phyloP scores from a whole-genome alignment of 1,140 invertebrate species.

The Mycetomoellerius zeteki region DNA sequence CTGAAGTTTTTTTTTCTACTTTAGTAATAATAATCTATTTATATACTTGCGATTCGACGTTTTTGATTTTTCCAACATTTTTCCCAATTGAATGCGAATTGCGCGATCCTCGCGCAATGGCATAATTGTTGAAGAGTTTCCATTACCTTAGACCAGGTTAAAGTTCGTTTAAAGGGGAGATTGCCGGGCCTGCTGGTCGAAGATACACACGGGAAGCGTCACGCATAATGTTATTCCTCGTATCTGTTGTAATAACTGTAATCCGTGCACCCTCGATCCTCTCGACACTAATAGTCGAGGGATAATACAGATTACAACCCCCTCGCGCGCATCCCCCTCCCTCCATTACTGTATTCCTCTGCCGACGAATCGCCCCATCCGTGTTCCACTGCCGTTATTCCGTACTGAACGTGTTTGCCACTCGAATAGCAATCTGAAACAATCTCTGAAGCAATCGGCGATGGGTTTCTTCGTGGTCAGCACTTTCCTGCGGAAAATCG shows the following conservation, averaged over 20 bases:
- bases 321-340: constrained; percentile 40
- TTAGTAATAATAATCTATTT: background rate
- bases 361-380: constrained; percentile 65
- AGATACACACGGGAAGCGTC: constrained; percentile 69
- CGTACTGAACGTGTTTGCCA: constrained; percentile 81
- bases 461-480: constrained; percentile 79
- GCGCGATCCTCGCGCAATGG: background rate
- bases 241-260: constrained; percentile 83
- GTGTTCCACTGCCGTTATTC: constrained; percentile 69
- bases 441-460: constrained; percentile 81
- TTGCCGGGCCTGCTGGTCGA: constrained; percentile 11
- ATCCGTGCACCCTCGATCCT: constrained; percentile 82
- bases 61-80: background rate
- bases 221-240: constrained; percentile 82
- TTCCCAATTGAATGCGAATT: background rate
- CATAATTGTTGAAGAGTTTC: background rate
- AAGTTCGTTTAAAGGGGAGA: constrained; percentile 71
- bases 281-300: constrained; percentile 84
- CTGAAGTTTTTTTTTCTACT: background rate
- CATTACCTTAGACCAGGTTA: constrained; percentile 20
- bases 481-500: constrained; percentile 76
- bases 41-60: background rate
- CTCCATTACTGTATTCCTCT: constrained; percentile 57
- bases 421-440: constrained; percentile 83
- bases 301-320: constrained; percentile 85